Evolutionary conservation across 2,113 vertebrate genomes (phyloP), one percentile per base, ranked within the genome.

Genomic region (Serilophus lunatus): DNA sequence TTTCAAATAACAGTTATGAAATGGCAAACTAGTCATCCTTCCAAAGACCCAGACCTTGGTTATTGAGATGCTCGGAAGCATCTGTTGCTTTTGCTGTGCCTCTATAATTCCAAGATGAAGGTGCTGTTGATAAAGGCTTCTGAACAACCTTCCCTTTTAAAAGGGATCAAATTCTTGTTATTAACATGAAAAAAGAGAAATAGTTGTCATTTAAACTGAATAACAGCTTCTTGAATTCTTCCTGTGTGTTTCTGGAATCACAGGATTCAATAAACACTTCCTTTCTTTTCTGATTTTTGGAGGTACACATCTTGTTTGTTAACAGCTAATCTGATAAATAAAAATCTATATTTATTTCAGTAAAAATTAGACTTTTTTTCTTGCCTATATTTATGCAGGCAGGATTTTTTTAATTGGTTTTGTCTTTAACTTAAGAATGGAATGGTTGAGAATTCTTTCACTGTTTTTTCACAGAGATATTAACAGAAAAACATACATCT

Each of bases 1-100:
- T 93, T 84, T 53, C 53, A 71, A 56, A 78, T 84, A 68, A 57
- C 88, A 92, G 38, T 63, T 94, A 82, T 60, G 87, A 93, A 87
- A 95, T 83, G 86, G 42, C 75, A 93, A 40, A 61, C 33, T 80
- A 74, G 90, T 78, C 33, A n/a, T 83, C 86, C 90, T 95, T 93
- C 59, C 64, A 72, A 64, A 88, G 93, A 87, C 23, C 44, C 66
- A 70, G 86, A 79, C 49, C 66, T 92, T 12, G 1, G 54, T 89
- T 94, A 75, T 51, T 86, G 80, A 86, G 78, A 79, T 87, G 57
- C 61, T 84, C 81, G 79, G 82, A 90, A 81, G 82, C 88, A 77
- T 94, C 92, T 96, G 88, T 92, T 93, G 91, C 90, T 85, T 95
- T 87, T 80, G 54, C 53, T 93, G 23, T 91, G 66, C 45, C 63